Evolutionary conservation across 92 coral and sea anemone genomes (phyloP).

Genomic region (Paragorgia papillata): DNA sequence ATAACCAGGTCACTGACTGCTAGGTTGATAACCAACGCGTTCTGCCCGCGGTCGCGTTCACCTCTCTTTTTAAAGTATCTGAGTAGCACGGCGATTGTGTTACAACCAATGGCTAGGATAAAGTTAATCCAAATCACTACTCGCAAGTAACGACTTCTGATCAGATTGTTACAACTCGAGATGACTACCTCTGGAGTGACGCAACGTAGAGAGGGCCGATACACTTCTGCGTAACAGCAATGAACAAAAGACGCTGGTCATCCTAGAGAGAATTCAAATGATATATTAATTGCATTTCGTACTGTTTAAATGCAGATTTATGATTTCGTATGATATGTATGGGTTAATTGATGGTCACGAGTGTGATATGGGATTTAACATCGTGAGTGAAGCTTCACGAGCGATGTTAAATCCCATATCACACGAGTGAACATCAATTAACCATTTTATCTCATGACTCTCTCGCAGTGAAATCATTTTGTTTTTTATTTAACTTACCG

Average conservation of each 20-base stretch:
- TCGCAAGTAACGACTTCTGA: constrained; percentile 4
- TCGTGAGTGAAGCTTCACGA: no score
- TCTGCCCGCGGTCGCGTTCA: background rate
- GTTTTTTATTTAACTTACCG: no score
- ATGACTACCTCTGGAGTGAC: constrained; percentile 21
- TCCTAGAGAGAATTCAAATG: no score
- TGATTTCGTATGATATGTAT: no score
- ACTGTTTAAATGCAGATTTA: no score
- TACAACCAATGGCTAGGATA: background rate
- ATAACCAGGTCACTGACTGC: background rate
- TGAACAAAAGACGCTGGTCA: constrained; percentile 20
- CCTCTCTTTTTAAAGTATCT: background rate
- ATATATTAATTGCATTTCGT: no score
- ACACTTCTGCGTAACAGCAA: constrained; percentile 42
- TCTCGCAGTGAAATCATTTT: no score
- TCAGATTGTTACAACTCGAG: constrained; percentile 35
- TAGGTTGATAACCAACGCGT: background rate
- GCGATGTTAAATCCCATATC: no score
- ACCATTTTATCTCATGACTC: no score
- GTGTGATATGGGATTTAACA: no score
- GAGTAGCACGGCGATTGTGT: background rate
- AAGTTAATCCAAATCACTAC: constrained; percentile 25
- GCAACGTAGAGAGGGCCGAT: constrained; percentile 1
- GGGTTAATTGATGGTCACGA: no score
- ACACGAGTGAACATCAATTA: no score